Conservation (phyloP, 2,113 vertebrate species). For the Sialia sialis region DNA sequence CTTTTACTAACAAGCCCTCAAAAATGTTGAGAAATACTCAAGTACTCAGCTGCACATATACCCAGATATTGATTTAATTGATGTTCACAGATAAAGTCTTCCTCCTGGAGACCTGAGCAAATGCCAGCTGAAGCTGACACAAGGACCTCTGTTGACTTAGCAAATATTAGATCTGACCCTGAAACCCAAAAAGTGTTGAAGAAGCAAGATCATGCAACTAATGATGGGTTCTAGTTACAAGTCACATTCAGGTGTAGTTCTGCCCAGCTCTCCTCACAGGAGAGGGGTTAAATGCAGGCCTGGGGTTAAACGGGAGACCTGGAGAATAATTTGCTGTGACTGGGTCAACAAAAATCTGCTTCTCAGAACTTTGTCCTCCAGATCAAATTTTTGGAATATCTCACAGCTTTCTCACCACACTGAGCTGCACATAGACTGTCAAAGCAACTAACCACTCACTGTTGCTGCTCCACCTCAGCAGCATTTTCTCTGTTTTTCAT, state of each 20-base stretch:
- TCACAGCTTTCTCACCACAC: neutral
- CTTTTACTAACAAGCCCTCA: neutral
- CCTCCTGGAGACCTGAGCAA: neutral
- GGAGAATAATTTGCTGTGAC: neutral
- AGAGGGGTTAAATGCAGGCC: neutral
- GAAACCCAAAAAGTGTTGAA: neutral
- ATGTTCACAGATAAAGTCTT: slow-evolving; percentile 2
- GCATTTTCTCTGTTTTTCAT: neutral
- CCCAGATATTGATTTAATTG: slow-evolving; percentile 9
- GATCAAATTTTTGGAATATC: neutral
- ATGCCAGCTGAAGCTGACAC: slow-evolving; percentile 31
- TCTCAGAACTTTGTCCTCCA: neutral
- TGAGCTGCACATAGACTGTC: neutral
- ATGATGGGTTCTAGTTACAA: slow-evolving; percentile 10
- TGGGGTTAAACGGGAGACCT: neutral
- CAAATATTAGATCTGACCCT: neutral
- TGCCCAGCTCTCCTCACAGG: neutral
- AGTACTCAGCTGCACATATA: neutral
- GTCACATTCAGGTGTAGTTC: neutral
- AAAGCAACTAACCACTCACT: neutral
- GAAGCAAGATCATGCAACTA: neutral
- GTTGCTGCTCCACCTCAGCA: neutral
- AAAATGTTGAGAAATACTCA: neutral
- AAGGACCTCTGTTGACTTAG: slow-evolving; percentile 23
- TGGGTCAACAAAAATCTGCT: neutral